Base-by-base conservation (phyloP, 2,113 vertebrate genomes). In the Gasterosteus aculeatus region DNA sequence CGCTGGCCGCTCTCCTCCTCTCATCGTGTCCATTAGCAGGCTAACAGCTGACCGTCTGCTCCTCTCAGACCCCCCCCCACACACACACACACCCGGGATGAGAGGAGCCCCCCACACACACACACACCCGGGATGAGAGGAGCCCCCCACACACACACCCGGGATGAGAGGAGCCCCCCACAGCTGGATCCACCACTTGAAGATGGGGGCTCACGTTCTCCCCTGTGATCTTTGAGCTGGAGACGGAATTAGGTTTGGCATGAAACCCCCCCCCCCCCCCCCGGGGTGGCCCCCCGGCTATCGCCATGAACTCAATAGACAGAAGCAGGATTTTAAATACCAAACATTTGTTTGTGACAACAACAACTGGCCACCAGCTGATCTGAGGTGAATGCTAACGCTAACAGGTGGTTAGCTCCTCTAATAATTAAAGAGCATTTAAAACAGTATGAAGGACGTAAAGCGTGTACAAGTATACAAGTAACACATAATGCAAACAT, bases 191-290 rank as follows among this genome's bases (percentile, higher is more conserved):
- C 38, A 47, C 56, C 71, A 57, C 82, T 79, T 80, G 38, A 59
- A 59, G 44, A 78, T 63, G 72, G 66, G 61, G 41, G 53, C 66
- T 71, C 59, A 2, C 9, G 0, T 54, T 42, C 47, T 49, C 65
- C 66, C 54, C 81, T 90, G 79, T 90, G 85, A 90, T 90, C 85
- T 87, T 31, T 64, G 58, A 84, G 87, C 79, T 83, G 85, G 83
- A 81, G 71, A 85, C 83, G 74, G 76, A 90, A 82, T 31, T 74
- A 35, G 75, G 69, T 33, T 33, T 38, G 46, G 67, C 70, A n/a
- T 59, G 11, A 57, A 56, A 70, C 71, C 70, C 44, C 44, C 44
- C 15, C 71, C 71, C 38, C 14, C 54, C 76, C 66, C 33, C 33
- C 33, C n/a, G n/a, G n/a, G n/a, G n/a, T n/a, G n/a, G 22, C 22